phyloP scores from a whole-genome alignment of 2,888 invertebrate species.

The Erannis defoliaria region DNA sequence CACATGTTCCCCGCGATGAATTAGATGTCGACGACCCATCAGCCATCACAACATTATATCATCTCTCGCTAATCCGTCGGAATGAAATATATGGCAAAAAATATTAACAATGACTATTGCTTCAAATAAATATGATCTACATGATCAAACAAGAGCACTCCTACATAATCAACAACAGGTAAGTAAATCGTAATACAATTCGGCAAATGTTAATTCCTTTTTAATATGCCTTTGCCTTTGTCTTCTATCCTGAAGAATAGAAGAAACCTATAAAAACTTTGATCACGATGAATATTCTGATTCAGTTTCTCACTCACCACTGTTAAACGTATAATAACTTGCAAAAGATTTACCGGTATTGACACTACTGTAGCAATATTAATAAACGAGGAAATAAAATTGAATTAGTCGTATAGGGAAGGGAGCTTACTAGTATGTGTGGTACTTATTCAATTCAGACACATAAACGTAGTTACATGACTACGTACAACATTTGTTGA shows the following conservation, averaged over 20 bases:
- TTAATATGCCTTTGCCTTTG: background rate
- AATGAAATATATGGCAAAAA: background rate
- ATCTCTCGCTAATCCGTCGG: background rate
- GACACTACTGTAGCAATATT: background rate
- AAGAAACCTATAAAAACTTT: no score
- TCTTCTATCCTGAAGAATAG: background rate
- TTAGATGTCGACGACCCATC: no score
- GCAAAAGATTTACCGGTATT: background rate
- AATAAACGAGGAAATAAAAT: conserved; percentile 6
- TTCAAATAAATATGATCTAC: background rate
- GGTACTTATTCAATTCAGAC: conserved; percentile 1
- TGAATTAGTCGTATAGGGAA: background rate
- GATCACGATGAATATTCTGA: conserved; percentile 11
- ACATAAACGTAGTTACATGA: background rate
- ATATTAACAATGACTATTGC: background rate
- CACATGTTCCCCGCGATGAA: no score
- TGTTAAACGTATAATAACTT: background rate
- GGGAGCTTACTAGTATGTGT: background rate
- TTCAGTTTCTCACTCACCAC: conserved; percentile 9
- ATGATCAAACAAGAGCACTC: background rate
- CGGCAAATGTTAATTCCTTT: background rate
- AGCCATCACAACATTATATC: background rate
- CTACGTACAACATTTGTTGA: background rate
- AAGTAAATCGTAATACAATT: background rate
- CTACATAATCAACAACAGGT: background rate